Base-by-base conservation (phyloP, 2,888 invertebrate genomes). In the Terebella lapidaria region DNA sequence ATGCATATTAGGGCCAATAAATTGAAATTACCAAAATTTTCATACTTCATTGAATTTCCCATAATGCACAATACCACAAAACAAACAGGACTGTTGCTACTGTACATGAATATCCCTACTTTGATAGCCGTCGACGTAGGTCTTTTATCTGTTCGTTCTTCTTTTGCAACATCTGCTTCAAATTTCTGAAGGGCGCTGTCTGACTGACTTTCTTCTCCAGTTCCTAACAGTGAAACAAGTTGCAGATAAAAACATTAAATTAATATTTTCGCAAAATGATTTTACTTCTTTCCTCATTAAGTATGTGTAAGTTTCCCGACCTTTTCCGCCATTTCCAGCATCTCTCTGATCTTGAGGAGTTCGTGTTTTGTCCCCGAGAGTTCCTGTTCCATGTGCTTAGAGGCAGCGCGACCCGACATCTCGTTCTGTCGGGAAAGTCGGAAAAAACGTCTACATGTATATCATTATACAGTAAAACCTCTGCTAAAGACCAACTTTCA, bases 151-250 rank as follows among this genome's bases (percentile, higher is more conserved):
- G 83, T 25, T 83, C 82, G 71, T 85, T 85, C 71, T 86, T 86
- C 70, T 84, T 83, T 54, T 78, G 74, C 58, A 86, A 72, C 76
- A 85, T 85, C 67, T 82, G 81, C 71, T 85, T 85, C 77, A 86
- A 80, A 67, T 85, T 86, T 61, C 78, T 78, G 69, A 84, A 85
- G 20, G 84, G 84, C 22, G 81, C 79, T 18, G 85, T 85, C 67
- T 84, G 82, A 65, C 82, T 83, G 62, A 85, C 84, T 72, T 85
- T 85, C 71, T 82, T 82, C 67, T 85, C 85, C 51, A 85, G 72
- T 71, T 85, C 85, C 82, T 84, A 65, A 18, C 4, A 49, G 26
- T n/a, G n/a, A n/a, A n/a, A n/a, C n/a, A n/a, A n/a, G n/a, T n/a
- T n/a, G n/a, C n/a, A n/a, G n/a, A n/a, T n/a, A n/a, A n/a, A n/a